Conservation (phyloP, 2,888 invertebrate genomes). For the Tridacna gigas region DNA sequence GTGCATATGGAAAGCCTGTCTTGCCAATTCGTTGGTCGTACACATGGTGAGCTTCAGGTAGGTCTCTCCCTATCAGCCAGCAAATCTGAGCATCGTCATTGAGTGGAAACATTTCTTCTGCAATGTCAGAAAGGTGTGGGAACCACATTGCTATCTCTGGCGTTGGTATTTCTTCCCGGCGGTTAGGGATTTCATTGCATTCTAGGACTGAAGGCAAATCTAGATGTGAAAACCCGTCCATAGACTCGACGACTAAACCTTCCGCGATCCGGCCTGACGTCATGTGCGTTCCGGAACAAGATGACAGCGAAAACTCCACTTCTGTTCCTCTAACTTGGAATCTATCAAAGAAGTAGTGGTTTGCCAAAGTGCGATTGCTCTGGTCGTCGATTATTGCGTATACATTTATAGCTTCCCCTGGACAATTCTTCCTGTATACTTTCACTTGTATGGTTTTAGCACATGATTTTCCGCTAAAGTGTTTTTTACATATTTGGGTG, state of each 20-base stretch:
- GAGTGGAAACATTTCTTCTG: background rate
- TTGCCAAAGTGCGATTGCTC: constrained; percentile 19
- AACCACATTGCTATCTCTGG: constrained; percentile 18
- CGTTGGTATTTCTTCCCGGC: constrained; percentile 41
- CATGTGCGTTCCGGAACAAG: constrained; percentile 12
- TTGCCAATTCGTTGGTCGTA: background rate
- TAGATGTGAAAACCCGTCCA: constrained; percentile 29
- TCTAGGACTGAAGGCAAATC: constrained; percentile 39
- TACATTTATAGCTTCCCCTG: too few relatives aligned
- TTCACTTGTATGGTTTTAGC: too few relatives aligned
- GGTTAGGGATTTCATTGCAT: constrained; percentile 38
- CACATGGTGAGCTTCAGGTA: background rate
- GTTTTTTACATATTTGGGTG: too few relatives aligned
- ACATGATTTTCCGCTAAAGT: too few relatives aligned
- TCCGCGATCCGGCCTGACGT: constrained; percentile 25
- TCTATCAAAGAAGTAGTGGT: constrained; percentile 22
- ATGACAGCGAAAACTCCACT: constrained; percentile 5
- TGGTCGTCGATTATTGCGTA: constrained; percentile 10
- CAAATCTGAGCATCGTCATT: background rate
- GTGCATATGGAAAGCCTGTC: constrained; percentile 16
- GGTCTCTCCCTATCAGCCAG: constrained; percentile 23
- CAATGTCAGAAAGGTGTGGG: constrained; percentile 11
- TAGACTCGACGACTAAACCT: constrained; percentile 37
- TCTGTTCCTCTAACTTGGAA: background rate
- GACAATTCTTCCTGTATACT: too few relatives aligned